Evolutionary conservation across 2,888 invertebrate species (phyloP).

Genomic region (Teleogryllus oceanicus): DNA sequence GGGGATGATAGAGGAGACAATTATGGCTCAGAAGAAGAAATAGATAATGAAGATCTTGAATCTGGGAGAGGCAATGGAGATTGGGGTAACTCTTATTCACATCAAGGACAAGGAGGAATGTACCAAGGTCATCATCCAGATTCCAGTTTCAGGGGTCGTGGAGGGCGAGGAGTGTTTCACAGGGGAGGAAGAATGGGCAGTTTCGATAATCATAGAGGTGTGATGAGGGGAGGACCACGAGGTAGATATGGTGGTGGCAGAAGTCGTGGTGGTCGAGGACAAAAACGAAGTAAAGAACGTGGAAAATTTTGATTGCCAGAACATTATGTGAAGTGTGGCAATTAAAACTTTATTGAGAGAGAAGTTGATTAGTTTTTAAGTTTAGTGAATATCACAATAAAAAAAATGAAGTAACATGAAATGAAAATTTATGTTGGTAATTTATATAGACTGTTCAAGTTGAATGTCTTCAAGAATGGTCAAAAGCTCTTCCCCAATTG

Average conservation of each 20-base stretch:
- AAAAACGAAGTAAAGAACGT: constrained; percentile 1
- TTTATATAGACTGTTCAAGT: no score
- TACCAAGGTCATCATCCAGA: background rate
- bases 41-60: background rate
- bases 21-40: background rate
- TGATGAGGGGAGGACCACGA: constrained; percentile 12
- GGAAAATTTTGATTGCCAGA: background rate
- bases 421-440: no score
- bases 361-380: no score
- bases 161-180: background rate
- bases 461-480: no score
- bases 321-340: background rate
- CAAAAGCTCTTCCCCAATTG: no score
- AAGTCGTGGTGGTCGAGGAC: constrained; percentile 10
- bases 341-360: background rate
- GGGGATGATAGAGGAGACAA: constrained; percentile 3
- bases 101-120: background rate
- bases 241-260: constrained; percentile 18
- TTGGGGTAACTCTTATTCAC: constrained; percentile 5
- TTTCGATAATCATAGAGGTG: background rate
- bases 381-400: no score
- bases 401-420: no score
- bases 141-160: background rate
- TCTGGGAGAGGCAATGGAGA: background rate
- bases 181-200: background rate